Evolutionary conservation across 1,140 invertebrate genomes (phyloP).

Genomic region (Eumaeus atala): DNA sequence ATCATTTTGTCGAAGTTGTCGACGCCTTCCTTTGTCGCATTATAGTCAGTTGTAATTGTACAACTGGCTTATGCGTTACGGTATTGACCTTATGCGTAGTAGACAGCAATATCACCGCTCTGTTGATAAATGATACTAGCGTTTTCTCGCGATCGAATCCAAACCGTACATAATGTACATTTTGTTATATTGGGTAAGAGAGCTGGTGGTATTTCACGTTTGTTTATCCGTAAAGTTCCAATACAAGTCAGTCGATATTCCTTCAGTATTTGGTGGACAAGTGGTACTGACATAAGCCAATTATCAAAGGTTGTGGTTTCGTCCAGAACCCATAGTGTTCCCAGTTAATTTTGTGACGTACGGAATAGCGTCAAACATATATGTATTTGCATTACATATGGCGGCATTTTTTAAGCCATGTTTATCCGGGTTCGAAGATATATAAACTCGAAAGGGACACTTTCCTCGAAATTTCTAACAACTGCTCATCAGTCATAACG

Average conservation of each 20-base stretch:
- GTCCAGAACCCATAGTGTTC: neutral
- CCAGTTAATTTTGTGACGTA: slow-evolving; percentile 10
- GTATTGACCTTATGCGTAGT: slow-evolving; percentile 10
- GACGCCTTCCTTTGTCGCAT: slow-evolving; percentile 10
- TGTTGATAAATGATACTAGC: slow-evolving; percentile 12
- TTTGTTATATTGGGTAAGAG: neutral
- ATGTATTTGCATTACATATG: slow-evolving; percentile 13
- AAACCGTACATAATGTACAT: neutral
- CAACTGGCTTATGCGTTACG: slow-evolving; percentile 8
- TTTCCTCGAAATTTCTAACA: slow-evolving; percentile 11
- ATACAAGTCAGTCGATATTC: slow-evolving; percentile 1
- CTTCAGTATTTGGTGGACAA: neutral
- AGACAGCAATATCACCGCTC: slow-evolving; percentile 4
- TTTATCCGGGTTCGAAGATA: slow-evolving; percentile 10
- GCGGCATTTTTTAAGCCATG: slow-evolving; percentile 12
- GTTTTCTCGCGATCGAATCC: slow-evolving; percentile 5
- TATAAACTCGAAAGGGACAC: slow-evolving; percentile 11
- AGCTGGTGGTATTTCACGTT: neutral
- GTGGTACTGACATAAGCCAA: slow-evolving; percentile 2
- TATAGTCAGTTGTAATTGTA: slow-evolving; percentile 12
- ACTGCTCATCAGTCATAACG: slow-evolving; percentile 8
- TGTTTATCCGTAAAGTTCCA: slow-evolving; percentile 12
- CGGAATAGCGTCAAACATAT: slow-evolving; percentile 11
- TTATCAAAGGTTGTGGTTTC: slow-evolving; percentile 13
- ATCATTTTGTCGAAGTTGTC: slow-evolving; percentile 14